Conservation (phyloP, 2,888 invertebrate species). For the Pyrochroa serraticornis region DNA sequence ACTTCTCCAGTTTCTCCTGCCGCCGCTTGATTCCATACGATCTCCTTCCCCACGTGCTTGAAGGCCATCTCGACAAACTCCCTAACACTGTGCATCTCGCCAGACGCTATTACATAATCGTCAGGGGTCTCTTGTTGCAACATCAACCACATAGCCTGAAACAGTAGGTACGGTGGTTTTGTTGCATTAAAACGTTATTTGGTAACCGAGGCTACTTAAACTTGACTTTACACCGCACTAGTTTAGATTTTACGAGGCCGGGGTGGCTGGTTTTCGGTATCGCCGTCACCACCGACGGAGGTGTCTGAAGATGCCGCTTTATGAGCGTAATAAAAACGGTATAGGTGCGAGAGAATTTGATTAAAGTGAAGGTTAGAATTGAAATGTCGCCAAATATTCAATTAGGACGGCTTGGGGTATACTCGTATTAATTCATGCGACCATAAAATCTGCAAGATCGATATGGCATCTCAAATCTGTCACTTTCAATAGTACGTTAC, state of each 20-base stretch:
- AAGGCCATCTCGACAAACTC: constrained; percentile 96
- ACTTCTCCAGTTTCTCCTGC: constrained; percentile 87
- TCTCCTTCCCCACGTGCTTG: constrained; percentile 76
- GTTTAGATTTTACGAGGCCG: constrained; percentile 31
- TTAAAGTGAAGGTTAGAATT: no score
- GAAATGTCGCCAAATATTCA: no score
- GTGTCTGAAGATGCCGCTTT: neutral
- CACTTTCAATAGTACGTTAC: neutral
- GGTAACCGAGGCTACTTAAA: constrained; percentile 29
- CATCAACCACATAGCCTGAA: constrained; percentile 99
- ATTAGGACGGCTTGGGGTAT: no score
- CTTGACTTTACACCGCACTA: constrained; percentile 29
- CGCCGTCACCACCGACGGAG: constrained; percentile 7
- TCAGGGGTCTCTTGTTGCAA: constrained; percentile 89
- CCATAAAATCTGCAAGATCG: neutral
- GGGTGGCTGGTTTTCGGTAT: constrained; percentile 1
- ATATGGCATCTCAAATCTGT: neutral
- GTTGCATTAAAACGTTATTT: constrained; percentile 11
- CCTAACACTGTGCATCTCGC: constrained; percentile 91
- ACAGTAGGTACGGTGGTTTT: neutral
- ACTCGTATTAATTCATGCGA: no score
- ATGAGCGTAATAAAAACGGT: no score
- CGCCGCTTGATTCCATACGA: constrained; percentile 89
- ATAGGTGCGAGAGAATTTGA: no score
- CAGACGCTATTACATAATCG: constrained; percentile 97